Conservation (phyloP, 1,140 invertebrate genomes). For the Papilio polyxenes region DNA sequence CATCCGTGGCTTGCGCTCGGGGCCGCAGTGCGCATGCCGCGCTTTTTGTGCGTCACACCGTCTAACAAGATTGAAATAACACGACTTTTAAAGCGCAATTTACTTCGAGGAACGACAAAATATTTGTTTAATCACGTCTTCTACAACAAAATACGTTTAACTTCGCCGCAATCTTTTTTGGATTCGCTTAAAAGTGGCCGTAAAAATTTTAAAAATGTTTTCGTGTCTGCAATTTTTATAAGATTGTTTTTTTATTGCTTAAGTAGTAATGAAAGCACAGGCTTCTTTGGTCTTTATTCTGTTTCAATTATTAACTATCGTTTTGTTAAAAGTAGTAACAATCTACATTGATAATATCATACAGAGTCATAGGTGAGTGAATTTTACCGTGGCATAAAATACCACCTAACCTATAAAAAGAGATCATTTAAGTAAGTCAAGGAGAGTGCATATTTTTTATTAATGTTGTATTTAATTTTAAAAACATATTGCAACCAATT, state of each 20-base stretch:
- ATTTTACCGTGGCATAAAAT: too few relatives aligned
- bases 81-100: constrained; percentile 60
- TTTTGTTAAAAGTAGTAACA: too few relatives aligned
- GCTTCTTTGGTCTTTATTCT: too few relatives aligned
- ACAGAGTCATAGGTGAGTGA: too few relatives aligned
- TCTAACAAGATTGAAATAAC: constrained; percentile 75
- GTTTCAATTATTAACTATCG: too few relatives aligned
- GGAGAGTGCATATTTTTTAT: too few relatives aligned
- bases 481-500: too few relatives aligned
- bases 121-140: constrained; percentile 44
- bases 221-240: neutral
- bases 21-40: neutral
- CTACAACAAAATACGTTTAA: constrained; percentile 20
- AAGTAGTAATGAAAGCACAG: too few relatives aligned
- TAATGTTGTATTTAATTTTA: too few relatives aligned
- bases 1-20: constrained; percentile 46
- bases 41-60: constrained; percentile 71
- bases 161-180: constrained; percentile 35
- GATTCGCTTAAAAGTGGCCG: neutral
- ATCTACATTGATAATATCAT: too few relatives aligned
- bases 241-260: neutral
- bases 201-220: constrained; percentile 22
- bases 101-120: constrained; percentile 55
- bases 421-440: too few relatives aligned
- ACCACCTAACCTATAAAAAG: too few relatives aligned